Evolutionary conservation across 2,888 invertebrate species (phyloP).

Genomic region (Dendrolimus pini): DNA sequence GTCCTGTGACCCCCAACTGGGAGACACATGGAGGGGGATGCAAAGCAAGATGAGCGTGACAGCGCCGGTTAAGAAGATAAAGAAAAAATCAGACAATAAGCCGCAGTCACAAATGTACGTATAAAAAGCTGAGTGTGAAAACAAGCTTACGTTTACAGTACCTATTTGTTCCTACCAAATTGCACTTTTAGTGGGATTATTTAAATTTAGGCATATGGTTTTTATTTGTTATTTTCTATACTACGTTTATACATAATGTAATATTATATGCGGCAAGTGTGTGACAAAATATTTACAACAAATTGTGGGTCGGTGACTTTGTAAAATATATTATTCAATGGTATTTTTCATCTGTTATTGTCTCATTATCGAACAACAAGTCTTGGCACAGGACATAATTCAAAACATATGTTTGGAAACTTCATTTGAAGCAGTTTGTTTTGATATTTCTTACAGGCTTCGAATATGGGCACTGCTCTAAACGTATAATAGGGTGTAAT

Average conservation of each 20-base stretch:
- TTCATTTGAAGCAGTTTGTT: too few species aligned
- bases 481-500: too few species aligned
- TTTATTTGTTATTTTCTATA: conserved; percentile 1
- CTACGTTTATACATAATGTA: conserved; percentile 7
- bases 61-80: conserved; percentile 81
- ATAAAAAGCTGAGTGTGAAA: conserved; percentile 38
- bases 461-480: too few species aligned
- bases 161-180: neutral
- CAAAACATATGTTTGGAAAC: too few species aligned
- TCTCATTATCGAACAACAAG: too few species aligned
- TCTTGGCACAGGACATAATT: too few species aligned
- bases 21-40: conserved; percentile 84
- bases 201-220: neutral
- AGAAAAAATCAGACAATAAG: conserved; percentile 83
- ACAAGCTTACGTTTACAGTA: conserved; percentile 7
- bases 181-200: neutral
- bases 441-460: too few species aligned
- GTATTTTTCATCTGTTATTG: too few species aligned
- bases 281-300: conserved; percentile 12
- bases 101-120: conserved; percentile 81
- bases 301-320: conserved; percentile 1
- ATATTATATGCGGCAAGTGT: conserved; percentile 5
- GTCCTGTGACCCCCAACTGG: conserved; percentile 89
- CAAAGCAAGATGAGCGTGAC: conserved; percentile 92
- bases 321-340: conserved; percentile 3